A percentile compares a stretch with the other conserved stretches of the same genome.
Evolutionary conservation across 1,140 invertebrate species (phyloP).

Genomic region (Parasteatoda tepidariorum): DNA sequence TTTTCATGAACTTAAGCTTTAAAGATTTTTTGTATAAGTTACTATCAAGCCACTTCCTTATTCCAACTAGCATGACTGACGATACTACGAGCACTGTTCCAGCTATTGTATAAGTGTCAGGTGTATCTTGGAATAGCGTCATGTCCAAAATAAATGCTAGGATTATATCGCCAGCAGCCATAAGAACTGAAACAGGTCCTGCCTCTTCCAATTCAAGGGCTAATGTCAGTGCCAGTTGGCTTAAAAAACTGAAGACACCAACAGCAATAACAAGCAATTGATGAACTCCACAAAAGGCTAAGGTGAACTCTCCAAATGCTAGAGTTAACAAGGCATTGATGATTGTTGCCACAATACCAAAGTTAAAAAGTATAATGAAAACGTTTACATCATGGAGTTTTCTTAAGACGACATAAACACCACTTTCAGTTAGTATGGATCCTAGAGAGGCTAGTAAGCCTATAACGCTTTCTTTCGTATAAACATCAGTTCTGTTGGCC

Average conservation of each 20-base stretch:
- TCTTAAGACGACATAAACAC: conserved; percentile 78
- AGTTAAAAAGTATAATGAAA: conserved; percentile 89
- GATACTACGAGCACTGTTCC: conserved; percentile 85
- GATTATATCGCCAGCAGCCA: conserved; percentile 78
- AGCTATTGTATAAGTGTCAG: conserved; percentile 81
- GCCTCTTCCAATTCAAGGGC: conserved; percentile 65
- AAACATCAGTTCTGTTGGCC: conserved; percentile 33
- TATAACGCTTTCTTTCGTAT: conserved; percentile 71
- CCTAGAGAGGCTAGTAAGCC: conserved; percentile 83
- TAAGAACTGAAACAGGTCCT: conserved; percentile 64
- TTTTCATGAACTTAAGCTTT: conserved; percentile 45
- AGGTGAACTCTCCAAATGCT: conserved; percentile 80
- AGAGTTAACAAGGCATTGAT: conserved; percentile 82
- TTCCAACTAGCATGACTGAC: conserved; percentile 82
- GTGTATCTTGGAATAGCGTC: conserved; percentile 79
- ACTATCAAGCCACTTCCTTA: conserved; percentile 80
- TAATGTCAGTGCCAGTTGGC: conserved; percentile 63
- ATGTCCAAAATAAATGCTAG: conserved; percentile 90
- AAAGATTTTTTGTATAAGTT: conserved; percentile 56
- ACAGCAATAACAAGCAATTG: conserved; percentile 75
- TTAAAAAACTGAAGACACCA: conserved; percentile 63
- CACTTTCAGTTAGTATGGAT: conserved; percentile 37
- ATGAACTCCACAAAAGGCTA: conserved; percentile 83
- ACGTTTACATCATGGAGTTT: conserved; percentile 88
- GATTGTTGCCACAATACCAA: conserved; percentile 83